Base-by-base conservation (phyloP, 1,140 invertebrate species). In the Drosophila bipectinata region DNA sequence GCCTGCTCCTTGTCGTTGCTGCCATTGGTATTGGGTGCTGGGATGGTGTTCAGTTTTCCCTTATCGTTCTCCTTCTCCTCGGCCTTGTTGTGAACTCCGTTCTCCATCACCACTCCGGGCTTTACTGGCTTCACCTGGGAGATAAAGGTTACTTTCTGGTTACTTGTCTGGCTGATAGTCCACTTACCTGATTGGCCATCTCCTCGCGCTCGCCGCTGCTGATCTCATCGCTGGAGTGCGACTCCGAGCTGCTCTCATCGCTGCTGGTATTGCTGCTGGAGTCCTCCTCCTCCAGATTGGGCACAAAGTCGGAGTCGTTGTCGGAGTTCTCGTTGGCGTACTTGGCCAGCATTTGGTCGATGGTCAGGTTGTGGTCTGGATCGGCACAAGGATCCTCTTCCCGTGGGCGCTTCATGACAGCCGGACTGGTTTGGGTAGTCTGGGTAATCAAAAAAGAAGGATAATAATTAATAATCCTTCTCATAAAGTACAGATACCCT, bases 231-330 rank as follows among this genome's bases (percentile, higher is more conserved):
- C 67, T 80, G 53, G 54, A 79, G 9, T 59, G 53, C 3, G 59
- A 59, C 2, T 71, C 68, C 4, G 66, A 56, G 1, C 58, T 60
- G 12, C 52, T 68, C 8, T 62, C 72, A 0, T 63, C 58, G 24
- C 59, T 64, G 77, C 52, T 75, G 37, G 26, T 68, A 41, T 30
- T 52, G 47, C 54, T 61, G 45, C 32, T 66, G 8, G 45, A 57
- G 4, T 24, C 66, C 15, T 60, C 72, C 12, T 71, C 77, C 52
- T 81, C 74, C 0, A 59, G 15, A 37, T 79, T 58, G 24, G 90
- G 90, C 54, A 90, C 72, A 75, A 84, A 91, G 24, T 91, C 90
- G 0, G 84, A 89, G 41, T 91, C 90, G 62, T 90, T 81, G 30
- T 90, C 84, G 3, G 90, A 90, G 52, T 80, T 81, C n/a, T 77